Evolutionary conservation across 2,113 vertebrate species (phyloP).

Genomic region (Microcebus griseorufus): DNA sequence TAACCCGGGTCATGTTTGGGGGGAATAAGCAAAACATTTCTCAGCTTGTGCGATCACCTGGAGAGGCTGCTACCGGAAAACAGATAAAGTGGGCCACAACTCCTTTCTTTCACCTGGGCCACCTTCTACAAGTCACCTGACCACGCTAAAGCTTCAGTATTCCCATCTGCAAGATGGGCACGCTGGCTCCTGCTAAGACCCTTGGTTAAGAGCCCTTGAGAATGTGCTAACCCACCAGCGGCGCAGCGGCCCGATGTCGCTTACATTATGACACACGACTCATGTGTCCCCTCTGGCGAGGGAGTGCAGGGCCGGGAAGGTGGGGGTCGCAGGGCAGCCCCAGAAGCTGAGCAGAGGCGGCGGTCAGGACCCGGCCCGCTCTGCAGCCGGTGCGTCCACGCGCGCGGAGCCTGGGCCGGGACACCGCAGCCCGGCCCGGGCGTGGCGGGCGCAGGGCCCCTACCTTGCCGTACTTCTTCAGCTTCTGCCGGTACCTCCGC

Average conservation of each 20-base stretch:
- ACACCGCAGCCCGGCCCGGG: not conserved
- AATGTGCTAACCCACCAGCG: not conserved
- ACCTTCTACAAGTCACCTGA: not conserved
- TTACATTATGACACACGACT: rapidly evolving
- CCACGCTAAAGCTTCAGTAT: not conserved
- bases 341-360: rapidly evolving
- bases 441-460: not conserved
- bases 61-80: not conserved
- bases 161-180: not conserved
- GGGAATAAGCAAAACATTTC: not conserved
- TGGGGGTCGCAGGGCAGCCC: not conserved
- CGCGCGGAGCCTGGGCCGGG: no score
- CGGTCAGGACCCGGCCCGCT: no score
- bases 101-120: not conserved
- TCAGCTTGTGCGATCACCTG: not conserved
- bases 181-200: not conserved
- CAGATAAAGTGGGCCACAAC: not conserved
- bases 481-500: slow-evolving; percentile 73
- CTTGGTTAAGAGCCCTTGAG: not conserved
- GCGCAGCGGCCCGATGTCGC: no score
- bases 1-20: not conserved
- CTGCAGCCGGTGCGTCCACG: rapidly evolving
- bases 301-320: not conserved
- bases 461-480: slow-evolving; percentile 87
- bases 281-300: not conserved